Evolutionary conservation across 2,113 vertebrate genomes (phyloP).

Genomic region (Muntiacus reevesi): DNA sequence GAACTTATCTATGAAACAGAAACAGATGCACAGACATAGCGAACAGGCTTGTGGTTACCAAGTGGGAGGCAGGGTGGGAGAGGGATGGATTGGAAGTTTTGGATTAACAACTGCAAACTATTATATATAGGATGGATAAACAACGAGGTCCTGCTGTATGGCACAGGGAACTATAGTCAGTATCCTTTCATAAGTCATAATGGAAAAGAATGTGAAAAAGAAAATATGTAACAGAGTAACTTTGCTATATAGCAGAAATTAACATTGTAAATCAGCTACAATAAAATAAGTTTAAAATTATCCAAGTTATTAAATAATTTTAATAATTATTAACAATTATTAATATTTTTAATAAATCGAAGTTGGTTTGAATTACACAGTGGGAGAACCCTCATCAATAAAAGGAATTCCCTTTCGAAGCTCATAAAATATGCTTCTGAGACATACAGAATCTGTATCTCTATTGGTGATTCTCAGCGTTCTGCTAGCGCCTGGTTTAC

Average conservation of each 20-base stretch:
- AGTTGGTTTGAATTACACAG: neutral
- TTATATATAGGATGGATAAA: neutral
- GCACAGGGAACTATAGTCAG: neutral
- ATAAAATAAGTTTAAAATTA: neutral
- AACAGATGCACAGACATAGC: neutral
- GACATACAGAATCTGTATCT: neutral
- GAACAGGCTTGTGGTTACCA: neutral
- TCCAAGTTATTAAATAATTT: neutral
- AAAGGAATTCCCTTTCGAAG: neutral
- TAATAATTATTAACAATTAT: neutral
- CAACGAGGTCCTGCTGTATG: neutral
- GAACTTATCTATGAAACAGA: neutral
- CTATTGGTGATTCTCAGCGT: conserved; percentile 1
- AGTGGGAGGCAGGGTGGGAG: neutral
- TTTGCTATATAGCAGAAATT: neutral
- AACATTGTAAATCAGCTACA: neutral
- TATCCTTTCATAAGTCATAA: neutral
- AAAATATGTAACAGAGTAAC: neutral
- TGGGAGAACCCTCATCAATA: neutral
- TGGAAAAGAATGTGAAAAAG: neutral
- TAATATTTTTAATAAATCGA: neutral
- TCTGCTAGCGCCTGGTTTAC: conserved; percentile 62
- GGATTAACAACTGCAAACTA: neutral
- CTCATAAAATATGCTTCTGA: neutral
- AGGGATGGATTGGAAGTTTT: neutral